Evolutionary conservation across 2,113 vertebrate species (phyloP).

Genomic region (Chaetops frenatus): DNA sequence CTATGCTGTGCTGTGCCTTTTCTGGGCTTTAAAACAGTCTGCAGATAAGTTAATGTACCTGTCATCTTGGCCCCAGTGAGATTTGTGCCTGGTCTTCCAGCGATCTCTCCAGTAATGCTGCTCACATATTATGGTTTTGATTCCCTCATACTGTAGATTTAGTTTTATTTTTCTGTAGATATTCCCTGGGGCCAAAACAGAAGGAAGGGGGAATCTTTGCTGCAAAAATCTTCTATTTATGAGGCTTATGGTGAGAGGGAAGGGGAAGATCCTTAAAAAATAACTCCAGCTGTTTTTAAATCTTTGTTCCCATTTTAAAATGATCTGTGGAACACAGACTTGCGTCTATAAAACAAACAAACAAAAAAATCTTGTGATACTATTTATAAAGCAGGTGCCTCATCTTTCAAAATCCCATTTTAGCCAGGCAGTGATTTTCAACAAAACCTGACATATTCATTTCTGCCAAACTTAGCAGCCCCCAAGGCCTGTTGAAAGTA

Average conservation of each 20-base stretch:
- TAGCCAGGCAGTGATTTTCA: conserved; percentile 57
- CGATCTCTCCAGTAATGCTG: not conserved
- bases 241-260: conserved; percentile 5
- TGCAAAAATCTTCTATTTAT: conserved; percentile 31
- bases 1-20: not conserved
- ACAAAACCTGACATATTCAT: conserved; percentile 61
- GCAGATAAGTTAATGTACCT: conserved; percentile 17
- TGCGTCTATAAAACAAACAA: not conserved
- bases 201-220: not conserved
- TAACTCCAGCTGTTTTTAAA: not conserved
- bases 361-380: conserved; percentile 11
- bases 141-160: conserved; percentile 22
- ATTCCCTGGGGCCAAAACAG: conserved; percentile 43
- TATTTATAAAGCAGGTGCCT: conserved; percentile 58
- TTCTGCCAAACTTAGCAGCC: conserved; percentile 54
- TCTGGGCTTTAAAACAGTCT: not conserved
- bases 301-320: conserved; percentile 27
- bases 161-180: conserved; percentile 19
- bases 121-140: not conserved
- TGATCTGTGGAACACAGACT: not conserved
- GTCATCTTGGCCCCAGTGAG: not conserved
- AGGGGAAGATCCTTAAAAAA: not conserved
- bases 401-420: conserved; percentile 64
- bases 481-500: conserved; percentile 51
- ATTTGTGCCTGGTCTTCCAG: conserved; percentile 9